Evolutionary conservation across 2,888 invertebrate genomes (phyloP), one percentile per base, ranked within the genome.

Genomic region (Imbricaverruca yamaguchii): DNA sequence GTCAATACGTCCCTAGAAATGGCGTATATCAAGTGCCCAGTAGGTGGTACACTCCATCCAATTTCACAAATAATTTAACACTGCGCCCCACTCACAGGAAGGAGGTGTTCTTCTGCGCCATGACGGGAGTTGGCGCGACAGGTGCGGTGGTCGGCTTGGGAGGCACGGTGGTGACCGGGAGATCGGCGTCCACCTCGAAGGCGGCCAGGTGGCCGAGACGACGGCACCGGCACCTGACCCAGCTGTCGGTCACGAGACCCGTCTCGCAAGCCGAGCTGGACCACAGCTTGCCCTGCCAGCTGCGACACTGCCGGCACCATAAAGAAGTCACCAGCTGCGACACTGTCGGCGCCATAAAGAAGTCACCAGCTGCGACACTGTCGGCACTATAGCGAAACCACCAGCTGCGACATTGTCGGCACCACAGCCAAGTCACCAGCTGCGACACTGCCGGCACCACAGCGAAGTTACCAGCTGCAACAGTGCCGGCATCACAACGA

Each of bases 141-240:
- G 59, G 1, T 59, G 59, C 7, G 7, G 59, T 13, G 12, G 53
- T 21, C 39, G 21, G 18, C 74, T 21, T 15, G 55, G 74, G 39
- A 39, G 39, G 39, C 39, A 39, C 39, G 2, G 39, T 39, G 53
- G 74, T 53, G 9, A 12, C 55, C 21, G 74, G 53, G 21, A 55
- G 55, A 55, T 55, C 74, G 21, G 74, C 74, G 74, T 74, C 74
- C 74, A 55, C 74, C 53, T 74, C 74, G 21, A 74, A 74, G 2
- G 55, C 74, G 1, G 74, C 74, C 74, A 74, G 23, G 18, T 13
- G 21, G 10, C 74, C 74, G 21, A 74, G 74, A 53, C 55, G 53
- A 55, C 53, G 53, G 11, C 74, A 74, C 15, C 55, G 53, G 21
- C 74, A 74, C 18, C 18, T 7, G 21, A 74, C 18, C 53, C 18